Conservation (phyloP, 92 coral and sea anemone genomes). For the Bergia puertoricense region DNA sequence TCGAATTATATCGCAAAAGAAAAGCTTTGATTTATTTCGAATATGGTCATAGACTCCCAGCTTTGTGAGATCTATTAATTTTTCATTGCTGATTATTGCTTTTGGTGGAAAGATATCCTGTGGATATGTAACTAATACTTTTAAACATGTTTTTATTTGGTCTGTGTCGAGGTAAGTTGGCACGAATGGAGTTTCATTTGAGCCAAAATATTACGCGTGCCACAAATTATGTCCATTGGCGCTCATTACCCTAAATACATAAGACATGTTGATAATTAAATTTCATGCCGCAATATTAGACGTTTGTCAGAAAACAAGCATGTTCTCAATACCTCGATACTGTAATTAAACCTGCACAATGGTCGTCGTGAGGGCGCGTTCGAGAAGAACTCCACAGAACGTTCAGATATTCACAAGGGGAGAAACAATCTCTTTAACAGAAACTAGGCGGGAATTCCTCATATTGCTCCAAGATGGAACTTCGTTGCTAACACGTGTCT, state of each 20-base stretch:
- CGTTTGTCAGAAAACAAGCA: constrained; percentile 76
- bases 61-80: constrained; percentile 11
- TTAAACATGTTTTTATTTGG: constrained; percentile 13
- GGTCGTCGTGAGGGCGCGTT: constrained; percentile 35
- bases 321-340: constrained; percentile 56
- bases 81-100: constrained; percentile 22
- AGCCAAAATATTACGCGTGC: constrained; percentile 60
- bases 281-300: constrained; percentile 68
- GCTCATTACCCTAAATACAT: constrained; percentile 56
- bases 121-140: constrained; percentile 8
- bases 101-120: constrained; percentile 6
- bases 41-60: constrained; percentile 32
- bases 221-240: constrained; percentile 51
- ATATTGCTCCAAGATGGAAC: background rate
- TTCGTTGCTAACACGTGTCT: constrained; percentile 57
- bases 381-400: background rate
- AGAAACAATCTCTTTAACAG: background rate
- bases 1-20: constrained; percentile 48
- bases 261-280: constrained; percentile 69
- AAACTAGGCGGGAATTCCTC: constrained; percentile 28
- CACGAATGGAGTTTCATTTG: constrained; percentile 1
- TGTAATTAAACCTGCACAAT: constrained; percentile 71
- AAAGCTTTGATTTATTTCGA: constrained; percentile 51
- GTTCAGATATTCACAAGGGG: background rate
- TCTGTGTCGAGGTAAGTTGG: constrained; percentile 8